Percentiles rank a stretch among this genome's conserved stretches.
Conservation (phyloP, 1,140 invertebrate genomes). For the Lordiphosa collinella region DNA sequence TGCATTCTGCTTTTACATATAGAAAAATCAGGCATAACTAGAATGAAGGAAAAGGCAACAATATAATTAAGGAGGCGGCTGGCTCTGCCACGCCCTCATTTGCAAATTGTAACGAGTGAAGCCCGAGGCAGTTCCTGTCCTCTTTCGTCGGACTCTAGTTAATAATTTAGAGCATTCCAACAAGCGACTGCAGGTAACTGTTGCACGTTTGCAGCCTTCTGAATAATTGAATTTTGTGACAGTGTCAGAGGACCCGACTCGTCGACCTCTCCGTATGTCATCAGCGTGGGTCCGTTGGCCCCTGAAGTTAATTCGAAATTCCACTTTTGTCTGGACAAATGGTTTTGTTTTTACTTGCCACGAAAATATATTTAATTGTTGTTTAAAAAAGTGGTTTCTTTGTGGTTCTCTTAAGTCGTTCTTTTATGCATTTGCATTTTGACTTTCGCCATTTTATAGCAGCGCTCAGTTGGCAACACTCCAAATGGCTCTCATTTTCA, state of each 20-base stretch:
- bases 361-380: too few relatives aligned
- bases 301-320: constrained; percentile 45
- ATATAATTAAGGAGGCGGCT: constrained; percentile 50
- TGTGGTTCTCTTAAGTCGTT: neutral
- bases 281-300: constrained; percentile 21
- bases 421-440: constrained; percentile 1
- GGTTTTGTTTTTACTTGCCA: constrained; percentile 10
- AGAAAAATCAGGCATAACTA: constrained; percentile 35
- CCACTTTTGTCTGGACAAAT: constrained; percentile 33
- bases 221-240: constrained; percentile 59
- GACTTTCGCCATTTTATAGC: constrained; percentile 7
- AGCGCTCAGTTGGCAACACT: constrained; percentile 1
- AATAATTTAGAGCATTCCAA: constrained; percentile 58
- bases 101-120: constrained; percentile 29
- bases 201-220: constrained; percentile 50
- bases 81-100: constrained; percentile 27
- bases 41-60: constrained; percentile 22
- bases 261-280: constrained; percentile 19
- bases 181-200: constrained; percentile 28
- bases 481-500: constrained; percentile 9
- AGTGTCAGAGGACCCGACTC: constrained; percentile 34
- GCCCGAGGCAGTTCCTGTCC: constrained; percentile 14
- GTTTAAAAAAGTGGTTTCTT: constrained; percentile 7
- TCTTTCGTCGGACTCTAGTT: constrained; percentile 43
- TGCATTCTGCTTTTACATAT: constrained; percentile 19